Percentiles rank a stretch among this genome's conserved stretches.
These are phyloP conservation scores for Quiscalus mexicanus DNA, from an alignment of 2,113 vertebrate genomes.

Conservation along the genomic window DNA sequence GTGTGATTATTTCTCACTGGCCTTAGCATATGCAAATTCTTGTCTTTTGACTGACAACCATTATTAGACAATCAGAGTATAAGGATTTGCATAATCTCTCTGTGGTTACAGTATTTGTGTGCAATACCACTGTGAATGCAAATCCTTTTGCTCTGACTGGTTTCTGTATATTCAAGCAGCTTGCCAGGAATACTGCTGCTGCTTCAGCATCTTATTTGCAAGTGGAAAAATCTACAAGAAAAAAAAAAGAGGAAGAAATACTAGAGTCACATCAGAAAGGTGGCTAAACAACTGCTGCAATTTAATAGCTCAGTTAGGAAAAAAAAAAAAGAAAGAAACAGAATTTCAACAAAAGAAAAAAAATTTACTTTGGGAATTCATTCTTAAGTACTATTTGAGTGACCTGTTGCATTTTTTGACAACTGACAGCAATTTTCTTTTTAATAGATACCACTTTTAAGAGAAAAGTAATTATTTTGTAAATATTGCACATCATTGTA, in stretches of 20 bases:
- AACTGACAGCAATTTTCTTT: not conserved
- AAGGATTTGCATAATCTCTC: constrained; percentile 57
- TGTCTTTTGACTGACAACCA: constrained; percentile 59
- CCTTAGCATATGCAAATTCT: constrained; percentile 58
- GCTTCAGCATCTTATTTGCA: constrained; percentile 29
- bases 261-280: not conserved
- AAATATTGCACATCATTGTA: not conserved
- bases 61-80: constrained; percentile 61
- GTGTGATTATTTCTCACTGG: constrained; percentile 52
- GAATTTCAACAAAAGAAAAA: not conserved
- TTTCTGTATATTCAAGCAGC: constrained; percentile 43
- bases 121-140: constrained; percentile 27
- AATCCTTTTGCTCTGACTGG: constrained; percentile 32
- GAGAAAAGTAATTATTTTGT: not conserved
- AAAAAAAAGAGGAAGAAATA: not conserved
- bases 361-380: not conserved
- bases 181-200: constrained; percentile 38
- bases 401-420: not conserved
- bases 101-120: constrained; percentile 41
- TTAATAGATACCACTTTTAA: not conserved
- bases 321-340: not conserved
- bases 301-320: not conserved
- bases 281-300: not conserved
- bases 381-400: not conserved
- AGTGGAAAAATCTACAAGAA: not conserved